Conservation (phyloP, 2,113 vertebrate genomes). For the Petromus typicus region DNA sequence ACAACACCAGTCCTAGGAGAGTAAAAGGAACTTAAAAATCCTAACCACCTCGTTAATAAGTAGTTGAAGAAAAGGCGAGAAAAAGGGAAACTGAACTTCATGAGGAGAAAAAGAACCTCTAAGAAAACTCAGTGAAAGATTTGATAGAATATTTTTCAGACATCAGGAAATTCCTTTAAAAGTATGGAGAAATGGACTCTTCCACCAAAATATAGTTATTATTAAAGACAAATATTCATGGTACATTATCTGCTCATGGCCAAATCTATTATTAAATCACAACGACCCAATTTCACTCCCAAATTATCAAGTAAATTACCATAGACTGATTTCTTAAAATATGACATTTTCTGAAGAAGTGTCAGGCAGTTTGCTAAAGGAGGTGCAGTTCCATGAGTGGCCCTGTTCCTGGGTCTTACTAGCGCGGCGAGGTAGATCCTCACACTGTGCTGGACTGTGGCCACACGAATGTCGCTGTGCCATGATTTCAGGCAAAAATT, state of each 20-base stretch:
- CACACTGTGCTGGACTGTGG: too few relatives aligned
- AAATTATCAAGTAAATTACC: background rate
- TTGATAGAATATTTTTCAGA: background rate
- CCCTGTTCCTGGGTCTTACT: background rate
- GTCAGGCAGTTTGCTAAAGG: background rate
- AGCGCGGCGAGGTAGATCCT: background rate
- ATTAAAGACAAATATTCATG: background rate
- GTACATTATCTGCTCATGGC: background rate
- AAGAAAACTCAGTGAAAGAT: background rate
- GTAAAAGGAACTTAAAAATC: background rate
- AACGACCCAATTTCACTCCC: background rate
- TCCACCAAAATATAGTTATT: background rate
- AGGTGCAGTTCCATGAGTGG: background rate
- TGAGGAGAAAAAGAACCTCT: background rate
- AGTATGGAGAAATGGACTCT: too few relatives aligned
- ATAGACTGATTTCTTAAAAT: background rate
- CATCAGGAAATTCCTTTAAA: background rate
- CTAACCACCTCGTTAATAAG: background rate
- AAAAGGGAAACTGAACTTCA: background rate
- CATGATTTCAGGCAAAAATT: background rate
- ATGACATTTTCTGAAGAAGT: too few relatives aligned
- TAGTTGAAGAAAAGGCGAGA: background rate
- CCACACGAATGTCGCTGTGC: background rate
- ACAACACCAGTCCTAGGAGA: background rate
- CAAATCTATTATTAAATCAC: background rate